A percentile compares a stretch with the other conserved stretches of the same genome.
These are phyloP conservation scores for Eulacestoma nigropectus DNA, from an alignment of 2,113 vertebrate genomes.

Conservation along the genomic window DNA sequence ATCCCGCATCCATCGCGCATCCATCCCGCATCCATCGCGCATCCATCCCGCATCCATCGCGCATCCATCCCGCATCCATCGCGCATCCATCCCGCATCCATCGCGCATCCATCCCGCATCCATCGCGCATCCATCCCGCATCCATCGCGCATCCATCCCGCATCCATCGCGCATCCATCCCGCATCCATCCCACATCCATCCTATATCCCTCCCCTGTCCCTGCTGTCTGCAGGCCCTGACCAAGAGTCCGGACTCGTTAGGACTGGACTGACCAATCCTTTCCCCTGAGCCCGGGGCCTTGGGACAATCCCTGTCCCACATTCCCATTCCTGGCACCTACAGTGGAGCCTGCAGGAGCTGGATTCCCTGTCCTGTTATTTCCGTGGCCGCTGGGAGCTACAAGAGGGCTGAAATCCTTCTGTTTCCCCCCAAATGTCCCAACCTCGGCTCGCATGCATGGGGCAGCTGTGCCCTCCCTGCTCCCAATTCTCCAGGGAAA, in stretches of 20 bases:
- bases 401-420: neutral
- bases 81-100: rapidly evolving
- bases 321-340: neutral
- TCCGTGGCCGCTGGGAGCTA: neutral
- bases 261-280: neutral
- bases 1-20: neutral
- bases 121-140: neutral
- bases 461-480: neutral
- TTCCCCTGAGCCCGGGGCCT: neutral
- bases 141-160: neutral
- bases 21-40: rapidly evolving
- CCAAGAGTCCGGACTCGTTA: neutral
- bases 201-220: neutral
- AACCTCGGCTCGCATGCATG: rapidly evolving
- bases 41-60: too few relatives aligned
- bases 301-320: neutral
- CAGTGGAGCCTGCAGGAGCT: neutral
- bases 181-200: neutral
- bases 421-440: neutral
- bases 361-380: neutral
- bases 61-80: neutral
- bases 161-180: rapidly evolving
- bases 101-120: rapidly evolving
- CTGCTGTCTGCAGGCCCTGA: neutral
- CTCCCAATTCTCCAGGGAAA: neutral